Evolutionary conservation across 2,888 invertebrate species (phyloP).

Genomic region (Watsonalla binaria): DNA sequence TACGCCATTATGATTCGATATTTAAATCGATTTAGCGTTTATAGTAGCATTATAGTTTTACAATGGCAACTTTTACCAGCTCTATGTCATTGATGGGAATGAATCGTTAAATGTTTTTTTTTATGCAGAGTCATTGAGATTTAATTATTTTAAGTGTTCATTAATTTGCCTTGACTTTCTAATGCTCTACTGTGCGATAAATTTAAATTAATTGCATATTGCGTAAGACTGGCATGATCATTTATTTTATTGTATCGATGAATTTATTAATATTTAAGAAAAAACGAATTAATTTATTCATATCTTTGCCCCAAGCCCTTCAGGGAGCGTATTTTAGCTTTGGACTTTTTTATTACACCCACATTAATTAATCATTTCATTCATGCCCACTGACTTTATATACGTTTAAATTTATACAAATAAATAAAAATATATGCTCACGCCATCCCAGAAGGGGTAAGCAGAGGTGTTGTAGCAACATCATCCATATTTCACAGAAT

Average conservation of each 20-base stretch:
- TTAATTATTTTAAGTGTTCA: constrained; percentile 32
- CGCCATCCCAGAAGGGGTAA: no score
- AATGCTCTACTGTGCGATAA: constrained; percentile 25
- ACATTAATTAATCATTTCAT: no score
- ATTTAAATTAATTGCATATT: constrained; percentile 17
- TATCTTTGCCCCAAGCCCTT: no score
- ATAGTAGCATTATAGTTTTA: constrained; percentile 22
- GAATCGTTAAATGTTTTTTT: constrained; percentile 17
- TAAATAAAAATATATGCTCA: no score
- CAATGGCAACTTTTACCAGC: constrained; percentile 15
- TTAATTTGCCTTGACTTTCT: constrained; percentile 43
- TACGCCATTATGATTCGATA: constrained; percentile 15
- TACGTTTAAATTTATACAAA: no score
- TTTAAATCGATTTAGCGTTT: constrained; percentile 22
- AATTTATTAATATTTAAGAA: constrained; percentile 16
- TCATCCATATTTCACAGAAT: no score
- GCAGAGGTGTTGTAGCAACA: no score
- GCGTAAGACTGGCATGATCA: constrained; percentile 11
- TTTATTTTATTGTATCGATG: neutral
- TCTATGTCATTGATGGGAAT: constrained; percentile 21
- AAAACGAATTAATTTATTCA: neutral
- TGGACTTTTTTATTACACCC: no score
- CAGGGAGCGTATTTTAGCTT: no score
- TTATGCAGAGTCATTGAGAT: constrained; percentile 28
- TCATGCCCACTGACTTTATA: no score